Base-by-base conservation (phyloP, 1,140 invertebrate genomes). In the Drosophila neocordata region DNA sequence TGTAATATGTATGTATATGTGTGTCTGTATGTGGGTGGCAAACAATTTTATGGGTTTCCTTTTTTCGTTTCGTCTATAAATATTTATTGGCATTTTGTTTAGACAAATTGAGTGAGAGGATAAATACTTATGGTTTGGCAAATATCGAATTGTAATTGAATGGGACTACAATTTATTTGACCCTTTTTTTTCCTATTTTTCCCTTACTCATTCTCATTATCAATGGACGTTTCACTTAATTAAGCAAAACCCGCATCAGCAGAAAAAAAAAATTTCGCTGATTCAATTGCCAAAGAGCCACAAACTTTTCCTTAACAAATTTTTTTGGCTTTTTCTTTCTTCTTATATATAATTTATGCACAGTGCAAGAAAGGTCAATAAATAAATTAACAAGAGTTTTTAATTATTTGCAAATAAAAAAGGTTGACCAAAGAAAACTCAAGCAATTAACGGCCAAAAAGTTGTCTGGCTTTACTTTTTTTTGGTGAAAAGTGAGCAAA, bases 381-480 rank as follows among this genome's bases (percentile, higher is more conserved):
- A 77, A 85, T 85, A 87, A 87, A 82, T 87, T 87, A 62, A 69
- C 72, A 78, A 79, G 41, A 51, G 75, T 77, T 88, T 88, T 88
- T 89, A 88, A 88, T 88, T 88, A 88, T 88, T 88, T 88, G 84
- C 65, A 89, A 88, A 89, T 83, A 88, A 88, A 73, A 69, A 59
- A 69, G 52, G 68, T 48, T 37, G 15, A 12, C 44, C 6, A 18
- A 48, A 48, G 41, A 18, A 68, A 85, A 75, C 57, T 70, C 66
- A 67, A 79, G 68, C 79, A 89, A 88, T 89, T 88, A 88, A 79
- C 76, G 64, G 20, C 31, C 66, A 57, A 65, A 63, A 66, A 81
- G 61, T 60, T 53, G 65, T 37, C 60, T 41, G 69, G 63, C n/a
- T n/a, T n/a, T n/a, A n/a, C n/a, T n/a, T 48, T 48, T 35, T 35